These are phyloP conservation scores for Palaemon carinicauda DNA, from an alignment of 1,140 invertebrate genomes.

Conservation along the genomic window DNA sequence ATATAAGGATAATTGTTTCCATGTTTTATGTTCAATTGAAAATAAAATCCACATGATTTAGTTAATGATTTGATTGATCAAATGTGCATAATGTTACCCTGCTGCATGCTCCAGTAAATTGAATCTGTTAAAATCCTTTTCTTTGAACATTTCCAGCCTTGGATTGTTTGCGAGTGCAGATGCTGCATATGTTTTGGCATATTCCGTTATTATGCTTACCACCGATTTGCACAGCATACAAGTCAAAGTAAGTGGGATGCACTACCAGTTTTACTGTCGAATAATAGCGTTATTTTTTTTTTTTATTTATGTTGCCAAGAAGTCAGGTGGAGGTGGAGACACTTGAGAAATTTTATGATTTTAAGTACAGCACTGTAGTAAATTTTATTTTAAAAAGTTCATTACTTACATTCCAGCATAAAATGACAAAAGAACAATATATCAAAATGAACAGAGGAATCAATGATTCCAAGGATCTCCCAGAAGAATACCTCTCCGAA, in stretches of 20 bases:
- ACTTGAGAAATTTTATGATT: neutral
- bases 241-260: slow-evolving; percentile 63
- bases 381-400: too few species aligned
- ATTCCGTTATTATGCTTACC: slow-evolving; percentile 99
- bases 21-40: neutral
- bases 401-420: slow-evolving; percentile 80
- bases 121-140: neutral
- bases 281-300: neutral
- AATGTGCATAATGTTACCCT: too few species aligned
- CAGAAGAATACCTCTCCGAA: slow-evolving; percentile 94
- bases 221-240: slow-evolving; percentile 98
- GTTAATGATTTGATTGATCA: too few species aligned
- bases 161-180: slow-evolving; percentile 97
- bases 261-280: neutral
- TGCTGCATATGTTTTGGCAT: slow-evolving; percentile 97
- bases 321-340: neutral
- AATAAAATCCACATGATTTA: neutral
- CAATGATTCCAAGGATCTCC: slow-evolving; percentile 96
- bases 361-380: too few species aligned
- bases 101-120: too few species aligned
- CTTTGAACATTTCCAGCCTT: slow-evolving; percentile 71
- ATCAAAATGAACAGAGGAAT: slow-evolving; percentile 98
- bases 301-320: neutral
- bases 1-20: too few species aligned
- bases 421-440: slow-evolving; percentile 99